Evolutionary conservation across 2,888 invertebrate genomes (phyloP), one percentile per base, ranked within the genome.

Genomic region (Patella depressa): DNA sequence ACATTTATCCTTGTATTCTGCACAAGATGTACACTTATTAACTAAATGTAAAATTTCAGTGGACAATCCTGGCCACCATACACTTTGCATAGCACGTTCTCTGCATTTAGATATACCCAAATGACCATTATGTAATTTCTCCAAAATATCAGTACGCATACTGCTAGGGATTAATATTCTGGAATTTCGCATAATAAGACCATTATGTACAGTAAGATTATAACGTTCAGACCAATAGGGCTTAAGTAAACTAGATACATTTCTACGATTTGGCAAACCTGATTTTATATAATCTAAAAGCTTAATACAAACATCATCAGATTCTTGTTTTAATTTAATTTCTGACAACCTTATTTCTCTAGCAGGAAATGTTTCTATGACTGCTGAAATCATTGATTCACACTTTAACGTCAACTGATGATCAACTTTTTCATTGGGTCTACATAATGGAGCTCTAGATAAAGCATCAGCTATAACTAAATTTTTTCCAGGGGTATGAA

Each of bases 31-130:
- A 74, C 82, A 82, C 72, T 79, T 80, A 76, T 75, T 83, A 24
- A 81, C 78, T 12, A 77, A n/a, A n/a, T 80, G 71, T 72, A 79
- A 81, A 19, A 79, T 65, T 65, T 76, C 19, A 54, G 29, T 57
- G 53, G 72, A 79, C 5, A 82, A 59, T 15, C 83, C 80, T 55
- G 78, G 78, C 80, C 83, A 83, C 79, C 80, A 81, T n/a, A 83
- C 79, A 65, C 79, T 77, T 53, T 78, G 65, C 53, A 70, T 79
- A 11, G 82, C 82, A n/a, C 80, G 74, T 72, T 81, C 79, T 15
- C 82, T 75, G 59, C 84, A 83, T 77, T 84, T 84, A 4, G 73
- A 71, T 29, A 81, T 80, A 14, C 83, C 82, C 69, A 78, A 77
- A 75, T 83, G 83, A 19, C 79, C 81, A 53, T 80, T 72, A 72